These are phyloP conservation scores for Brassicogethes aeneus DNA, from an alignment of 2,888 invertebrate genomes.

Conservation along the genomic window DNA sequence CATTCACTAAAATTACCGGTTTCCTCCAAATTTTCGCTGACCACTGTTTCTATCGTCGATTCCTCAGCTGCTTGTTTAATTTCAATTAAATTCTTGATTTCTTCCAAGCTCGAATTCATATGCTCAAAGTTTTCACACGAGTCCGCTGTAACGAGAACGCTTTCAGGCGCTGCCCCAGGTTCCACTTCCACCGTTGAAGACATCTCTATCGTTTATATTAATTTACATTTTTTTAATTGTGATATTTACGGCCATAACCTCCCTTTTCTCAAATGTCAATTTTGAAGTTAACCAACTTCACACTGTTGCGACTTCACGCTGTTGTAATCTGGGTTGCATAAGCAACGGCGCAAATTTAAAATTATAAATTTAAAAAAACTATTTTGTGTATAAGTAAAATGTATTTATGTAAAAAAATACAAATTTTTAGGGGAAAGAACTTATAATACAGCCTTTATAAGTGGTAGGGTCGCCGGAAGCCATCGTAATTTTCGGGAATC, in stretches of 20 bases:
- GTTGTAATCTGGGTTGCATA: too few relatives aligned
- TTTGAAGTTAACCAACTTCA: too few relatives aligned
- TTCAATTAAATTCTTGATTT: constrained; percentile 47
- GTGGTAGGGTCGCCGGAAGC: too few relatives aligned
- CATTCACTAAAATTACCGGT: constrained; percentile 12
- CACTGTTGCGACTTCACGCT: too few relatives aligned
- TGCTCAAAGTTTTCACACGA: constrained; percentile 61
- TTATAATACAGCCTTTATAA: too few relatives aligned
- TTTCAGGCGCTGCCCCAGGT: constrained; percentile 54
- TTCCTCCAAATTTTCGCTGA: constrained; percentile 25
- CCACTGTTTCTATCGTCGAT: constrained; percentile 13
- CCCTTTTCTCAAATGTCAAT: not conserved
- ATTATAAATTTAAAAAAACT: too few relatives aligned
- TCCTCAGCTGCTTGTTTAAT: constrained; percentile 26
- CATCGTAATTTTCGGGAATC: too few relatives aligned
- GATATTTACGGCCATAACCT: not conserved
- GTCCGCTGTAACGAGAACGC: constrained; percentile 62
- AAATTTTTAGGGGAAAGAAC: too few relatives aligned
- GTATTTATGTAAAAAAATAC: too few relatives aligned
- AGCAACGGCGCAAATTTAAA: too few relatives aligned
- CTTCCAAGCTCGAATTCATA: constrained; percentile 56
- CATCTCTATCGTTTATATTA: constrained; percentile 33
- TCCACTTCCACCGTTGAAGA: constrained; percentile 36
- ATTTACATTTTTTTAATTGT: not conserved
- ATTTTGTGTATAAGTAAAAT: too few relatives aligned